phyloP scores from a whole-genome alignment of 2,888 invertebrate genomes.

The Caenorhabditis sp. region DNA sequence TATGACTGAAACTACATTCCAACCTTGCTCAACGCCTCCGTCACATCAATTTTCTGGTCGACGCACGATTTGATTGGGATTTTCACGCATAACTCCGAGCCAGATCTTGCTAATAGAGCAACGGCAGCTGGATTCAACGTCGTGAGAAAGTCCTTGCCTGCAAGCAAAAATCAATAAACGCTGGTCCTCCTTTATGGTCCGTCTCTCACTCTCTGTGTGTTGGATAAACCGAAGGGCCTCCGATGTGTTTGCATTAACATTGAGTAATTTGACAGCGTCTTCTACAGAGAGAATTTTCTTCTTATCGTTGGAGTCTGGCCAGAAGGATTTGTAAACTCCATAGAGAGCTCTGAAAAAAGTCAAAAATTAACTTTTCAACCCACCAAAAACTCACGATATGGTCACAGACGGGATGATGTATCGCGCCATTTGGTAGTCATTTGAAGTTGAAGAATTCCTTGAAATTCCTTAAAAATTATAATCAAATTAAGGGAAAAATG shows the following conservation, averaged over 20 bases:
- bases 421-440: conserved; percentile 68
- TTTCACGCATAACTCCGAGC: conserved; percentile 64
- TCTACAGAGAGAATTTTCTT: conserved; percentile 67
- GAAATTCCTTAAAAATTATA: neutral
- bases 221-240: conserved; percentile 71
- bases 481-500: conserved; percentile 10
- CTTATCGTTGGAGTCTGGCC: conserved; percentile 54
- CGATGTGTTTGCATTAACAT: conserved; percentile 64
- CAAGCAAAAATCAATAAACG: neutral
- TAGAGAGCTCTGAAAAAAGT: conserved; percentile 65
- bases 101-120: conserved; percentile 61
- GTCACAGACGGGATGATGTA: conserved; percentile 72
- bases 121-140: conserved; percentile 61
- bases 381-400: conserved; percentile 61
- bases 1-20: neutral
- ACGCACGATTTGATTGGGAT: conserved; percentile 61
- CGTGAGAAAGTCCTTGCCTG: conserved; percentile 54
- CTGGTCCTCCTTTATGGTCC: neutral
- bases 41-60: conserved; percentile 52
- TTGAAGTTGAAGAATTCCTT: conserved; percentile 30
- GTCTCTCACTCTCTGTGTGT: conserved; percentile 60
- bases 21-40: conserved; percentile 63
- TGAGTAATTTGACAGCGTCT: conserved; percentile 71
- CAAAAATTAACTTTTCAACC: neutral
- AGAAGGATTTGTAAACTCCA: conserved; percentile 65